Evolutionary conservation across 2,888 invertebrate genomes (phyloP).

Genomic region (Zelleria hepariella): DNA sequence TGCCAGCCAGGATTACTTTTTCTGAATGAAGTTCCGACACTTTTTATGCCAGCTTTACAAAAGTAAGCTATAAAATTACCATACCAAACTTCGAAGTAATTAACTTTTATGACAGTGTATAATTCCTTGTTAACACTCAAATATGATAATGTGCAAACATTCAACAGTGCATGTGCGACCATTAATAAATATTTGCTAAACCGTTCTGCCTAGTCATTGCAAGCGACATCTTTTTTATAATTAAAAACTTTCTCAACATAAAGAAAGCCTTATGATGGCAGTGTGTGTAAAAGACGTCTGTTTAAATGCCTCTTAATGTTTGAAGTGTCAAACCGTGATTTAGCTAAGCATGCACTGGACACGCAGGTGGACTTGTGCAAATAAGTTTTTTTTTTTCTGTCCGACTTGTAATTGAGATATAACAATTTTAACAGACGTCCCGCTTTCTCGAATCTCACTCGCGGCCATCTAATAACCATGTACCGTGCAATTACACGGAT

Average conservation of each 20-base stretch:
- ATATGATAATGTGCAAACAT: background rate
- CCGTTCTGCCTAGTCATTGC: background rate
- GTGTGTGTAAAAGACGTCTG: background rate
- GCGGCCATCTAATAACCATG: background rate
- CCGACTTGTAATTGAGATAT: background rate
- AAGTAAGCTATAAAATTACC: background rate
- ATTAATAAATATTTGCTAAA: background rate
- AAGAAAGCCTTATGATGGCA: background rate
- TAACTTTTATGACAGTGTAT: background rate
- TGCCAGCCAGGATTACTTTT: background rate
- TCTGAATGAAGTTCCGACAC: background rate
- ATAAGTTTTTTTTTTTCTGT: background rate
- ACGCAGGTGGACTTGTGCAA: background rate
- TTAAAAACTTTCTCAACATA: background rate
- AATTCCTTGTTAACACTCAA: background rate
- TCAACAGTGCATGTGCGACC: background rate
- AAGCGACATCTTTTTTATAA: background rate
- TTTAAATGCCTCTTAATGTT: background rate
- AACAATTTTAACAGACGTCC: background rate
- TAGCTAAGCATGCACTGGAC: background rate
- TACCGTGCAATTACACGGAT: background rate
- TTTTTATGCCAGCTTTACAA: background rate
- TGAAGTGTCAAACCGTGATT: background rate
- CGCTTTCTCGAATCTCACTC: slow-evolving; percentile 1
- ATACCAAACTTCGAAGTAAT: background rate